Percentiles rank a stretch among this genome's conserved stretches.
Conservation (phyloP, 2,888 invertebrate species). For the Colletes collaris region DNA sequence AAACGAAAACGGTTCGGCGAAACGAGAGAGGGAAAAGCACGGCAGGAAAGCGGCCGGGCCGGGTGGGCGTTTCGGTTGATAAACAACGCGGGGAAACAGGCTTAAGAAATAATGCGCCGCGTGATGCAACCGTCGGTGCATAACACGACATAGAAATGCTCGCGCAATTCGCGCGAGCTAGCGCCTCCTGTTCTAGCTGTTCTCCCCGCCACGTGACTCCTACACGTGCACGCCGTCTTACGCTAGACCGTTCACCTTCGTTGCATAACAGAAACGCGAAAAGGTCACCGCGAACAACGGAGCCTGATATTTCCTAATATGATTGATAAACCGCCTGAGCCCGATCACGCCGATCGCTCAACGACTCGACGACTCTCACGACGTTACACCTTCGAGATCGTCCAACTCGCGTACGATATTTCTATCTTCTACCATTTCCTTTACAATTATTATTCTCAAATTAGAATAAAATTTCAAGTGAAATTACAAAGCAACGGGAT, state of each 20-base stretch:
- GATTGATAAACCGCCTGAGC: slow-evolving; percentile 62
- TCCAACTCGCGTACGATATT: too few relatives aligned
- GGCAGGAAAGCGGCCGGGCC: not conserved
- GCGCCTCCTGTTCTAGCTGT: slow-evolving; percentile 10
- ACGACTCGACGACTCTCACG: slow-evolving; percentile 3
- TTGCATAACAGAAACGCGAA: slow-evolving; percentile 69
- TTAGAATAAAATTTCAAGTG: too few relatives aligned
- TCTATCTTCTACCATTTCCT: too few relatives aligned
- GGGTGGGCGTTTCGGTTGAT: slow-evolving; percentile 48
- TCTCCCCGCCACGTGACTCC: slow-evolving; percentile 67
- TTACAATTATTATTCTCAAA: too few relatives aligned
- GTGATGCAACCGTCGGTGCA: slow-evolving; percentile 64
- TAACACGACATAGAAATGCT: slow-evolving; percentile 47
- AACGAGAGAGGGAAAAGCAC: not conserved
- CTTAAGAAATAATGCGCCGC: slow-evolving; percentile 58
- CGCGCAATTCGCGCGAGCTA: slow-evolving; percentile 57
- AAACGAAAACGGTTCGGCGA: not conserved
- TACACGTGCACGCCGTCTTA: slow-evolving; percentile 69
- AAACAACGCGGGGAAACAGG: slow-evolving; percentile 50
- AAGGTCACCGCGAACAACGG: slow-evolving; percentile 70
- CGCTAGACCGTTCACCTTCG: slow-evolving; percentile 72
- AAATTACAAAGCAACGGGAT: too few relatives aligned
- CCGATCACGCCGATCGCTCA: slow-evolving; percentile 28
- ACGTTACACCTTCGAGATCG: slow-evolving; percentile 9
- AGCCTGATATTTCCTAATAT: slow-evolving; percentile 69